A percentile compares a stretch with the other conserved stretches of the same genome.
Conservation (phyloP, 2,888 invertebrate species). For the Quadriops clusia region DNA sequence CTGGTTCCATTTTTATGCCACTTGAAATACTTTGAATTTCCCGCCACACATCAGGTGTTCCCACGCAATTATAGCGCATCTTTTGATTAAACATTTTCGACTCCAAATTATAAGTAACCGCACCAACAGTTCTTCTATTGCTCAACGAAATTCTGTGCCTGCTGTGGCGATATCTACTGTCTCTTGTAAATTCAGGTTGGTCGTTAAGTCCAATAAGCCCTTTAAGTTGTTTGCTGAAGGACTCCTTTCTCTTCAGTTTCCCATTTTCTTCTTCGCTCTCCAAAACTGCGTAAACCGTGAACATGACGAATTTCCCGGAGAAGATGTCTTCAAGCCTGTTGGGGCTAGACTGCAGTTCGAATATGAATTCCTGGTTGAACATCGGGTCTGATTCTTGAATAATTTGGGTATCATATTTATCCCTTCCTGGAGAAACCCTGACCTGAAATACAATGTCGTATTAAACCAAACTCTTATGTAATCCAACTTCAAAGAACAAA, state of each 20-base stretch:
- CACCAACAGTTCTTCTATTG: slow-evolving; percentile 54
- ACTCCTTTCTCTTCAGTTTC: slow-evolving; percentile 6
- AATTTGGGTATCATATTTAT: slow-evolving; percentile 61
- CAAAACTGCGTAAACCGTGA: slow-evolving; percentile 56
- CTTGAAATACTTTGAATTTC: slow-evolving; percentile 53
- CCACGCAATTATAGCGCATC: slow-evolving; percentile 46
- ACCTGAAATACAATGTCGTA: too few species aligned
- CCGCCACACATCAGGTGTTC: slow-evolving; percentile 61
- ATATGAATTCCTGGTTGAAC: slow-evolving; percentile 68
- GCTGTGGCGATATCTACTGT: slow-evolving; percentile 26
- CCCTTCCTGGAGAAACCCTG: slow-evolving; percentile 64
- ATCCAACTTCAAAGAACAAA: too few species aligned
- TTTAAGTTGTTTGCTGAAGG: slow-evolving; percentile 10
- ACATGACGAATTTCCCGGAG: slow-evolving; percentile 54
- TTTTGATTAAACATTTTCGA: slow-evolving; percentile 50
- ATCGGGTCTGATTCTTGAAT: slow-evolving; percentile 69
- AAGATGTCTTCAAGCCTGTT: slow-evolving; percentile 44
- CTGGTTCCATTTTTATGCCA: slow-evolving; percentile 42
- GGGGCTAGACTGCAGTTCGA: slow-evolving; percentile 44
- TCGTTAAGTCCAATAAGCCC: slow-evolving; percentile 12
- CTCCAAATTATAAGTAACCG: slow-evolving; percentile 57
- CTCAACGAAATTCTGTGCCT: slow-evolving; percentile 45
- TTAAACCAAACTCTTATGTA: too few species aligned
- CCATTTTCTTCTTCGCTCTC: slow-evolving; percentile 38
- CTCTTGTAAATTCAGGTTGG: slow-evolving; percentile 12